These are phyloP conservation scores for Hyles euphorbiae DNA, from an alignment of 1,140 invertebrate species.

Conservation along the genomic window DNA sequence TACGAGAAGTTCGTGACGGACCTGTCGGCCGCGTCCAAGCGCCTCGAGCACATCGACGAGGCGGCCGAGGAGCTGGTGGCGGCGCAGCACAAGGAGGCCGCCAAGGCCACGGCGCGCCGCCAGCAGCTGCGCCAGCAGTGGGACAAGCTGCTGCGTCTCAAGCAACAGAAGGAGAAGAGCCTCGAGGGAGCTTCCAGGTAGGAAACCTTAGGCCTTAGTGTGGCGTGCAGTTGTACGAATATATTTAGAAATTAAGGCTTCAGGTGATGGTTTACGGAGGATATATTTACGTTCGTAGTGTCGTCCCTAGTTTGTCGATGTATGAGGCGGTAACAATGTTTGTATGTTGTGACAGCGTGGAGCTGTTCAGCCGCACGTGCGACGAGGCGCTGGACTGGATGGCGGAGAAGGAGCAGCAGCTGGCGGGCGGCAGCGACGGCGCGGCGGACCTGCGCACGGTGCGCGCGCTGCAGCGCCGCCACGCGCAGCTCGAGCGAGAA, in stretches of 20 bases:
- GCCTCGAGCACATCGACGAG: constrained; percentile 91
- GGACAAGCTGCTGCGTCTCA: constrained; percentile 92
- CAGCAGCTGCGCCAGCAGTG: constrained; percentile 91
- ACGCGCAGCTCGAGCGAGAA: constrained; percentile 93
- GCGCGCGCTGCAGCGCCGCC: constrained; percentile 90
- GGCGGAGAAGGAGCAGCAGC: constrained; percentile 91
- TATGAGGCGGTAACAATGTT: too few species aligned
- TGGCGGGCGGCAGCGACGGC: constrained; percentile 85
- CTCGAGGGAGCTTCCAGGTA: constrained; percentile 92
- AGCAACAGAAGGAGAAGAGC: constrained; percentile 93
- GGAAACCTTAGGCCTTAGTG: constrained; percentile 9
- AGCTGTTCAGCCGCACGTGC: constrained; percentile 94
- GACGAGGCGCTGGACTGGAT: constrained; percentile 96
- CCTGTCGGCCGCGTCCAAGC: constrained; percentile 92
- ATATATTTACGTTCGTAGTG: too few species aligned
- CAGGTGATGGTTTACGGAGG: too few species aligned
- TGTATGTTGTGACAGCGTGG: constrained; percentile 80
- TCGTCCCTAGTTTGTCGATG: too few species aligned
- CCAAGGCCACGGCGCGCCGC: constrained; percentile 88
- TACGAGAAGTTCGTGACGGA: constrained; percentile 98
- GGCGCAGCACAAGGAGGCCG: constrained; percentile 91
- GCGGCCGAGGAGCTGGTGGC: constrained; percentile 89
- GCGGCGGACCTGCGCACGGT: constrained; percentile 93
- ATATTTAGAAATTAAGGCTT: too few species aligned
- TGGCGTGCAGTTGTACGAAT: too few species aligned